These are phyloP conservation scores for Megaceryle torquata DNA, from an alignment of 2,113 vertebrate species.

Conservation along the genomic window DNA sequence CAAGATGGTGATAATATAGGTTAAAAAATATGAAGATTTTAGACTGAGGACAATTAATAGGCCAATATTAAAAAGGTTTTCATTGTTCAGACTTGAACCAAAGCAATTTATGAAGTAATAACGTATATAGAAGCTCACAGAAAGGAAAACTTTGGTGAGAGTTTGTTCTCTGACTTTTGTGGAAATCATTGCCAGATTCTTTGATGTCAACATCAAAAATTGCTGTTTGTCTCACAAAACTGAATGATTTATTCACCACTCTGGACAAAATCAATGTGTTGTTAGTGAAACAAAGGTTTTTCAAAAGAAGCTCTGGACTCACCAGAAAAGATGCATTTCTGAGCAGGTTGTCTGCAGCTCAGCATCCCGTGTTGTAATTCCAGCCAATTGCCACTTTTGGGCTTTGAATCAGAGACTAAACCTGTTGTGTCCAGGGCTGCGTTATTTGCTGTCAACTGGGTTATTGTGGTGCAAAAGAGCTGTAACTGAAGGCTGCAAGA, in stretches of 20 bases:
- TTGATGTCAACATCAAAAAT: neutral
- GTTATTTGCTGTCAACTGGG: constrained; percentile 25
- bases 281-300: neutral
- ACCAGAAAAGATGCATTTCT: neutral
- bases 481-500: constrained; percentile 28
- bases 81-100: neutral
- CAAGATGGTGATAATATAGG: neutral
- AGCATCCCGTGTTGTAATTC: neutral
- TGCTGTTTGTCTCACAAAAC: neutral
- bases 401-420: constrained; percentile 10
- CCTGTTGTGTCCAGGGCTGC: neutral
- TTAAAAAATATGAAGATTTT: neutral
- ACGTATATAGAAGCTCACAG: neutral
- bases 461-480: neutral
- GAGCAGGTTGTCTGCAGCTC: neutral
- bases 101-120: neutral
- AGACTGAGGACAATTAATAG: neutral
- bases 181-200: neutral
- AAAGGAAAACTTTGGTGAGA: neutral
- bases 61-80: neutral
- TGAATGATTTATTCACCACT: neutral
- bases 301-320: neutral
- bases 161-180: neutral
- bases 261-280: neutral
- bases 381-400: neutral